phyloP scores from a whole-genome alignment of 2,888 invertebrate genomes.

The Campoplex nolae region DNA sequence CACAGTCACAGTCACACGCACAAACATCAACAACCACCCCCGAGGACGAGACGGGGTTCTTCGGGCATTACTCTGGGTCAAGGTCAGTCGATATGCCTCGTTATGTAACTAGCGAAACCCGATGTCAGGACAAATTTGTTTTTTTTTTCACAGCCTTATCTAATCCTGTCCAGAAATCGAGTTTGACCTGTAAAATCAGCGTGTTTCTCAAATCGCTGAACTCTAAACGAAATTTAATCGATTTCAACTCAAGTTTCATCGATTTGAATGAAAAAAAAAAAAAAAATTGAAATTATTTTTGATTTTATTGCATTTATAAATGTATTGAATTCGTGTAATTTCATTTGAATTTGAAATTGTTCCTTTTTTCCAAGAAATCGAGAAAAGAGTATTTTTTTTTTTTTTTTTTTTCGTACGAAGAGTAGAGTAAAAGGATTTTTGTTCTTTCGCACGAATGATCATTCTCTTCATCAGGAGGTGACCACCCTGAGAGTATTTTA shows the following conservation, averaged over 20 bases:
- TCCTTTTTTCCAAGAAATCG: no score
- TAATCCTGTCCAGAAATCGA: background rate
- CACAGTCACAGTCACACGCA: conserved; percentile 83
- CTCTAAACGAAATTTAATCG: background rate
- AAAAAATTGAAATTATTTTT: no score
- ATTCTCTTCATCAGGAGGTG: conserved; percentile 79
- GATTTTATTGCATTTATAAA: background rate
- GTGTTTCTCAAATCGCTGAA: background rate
- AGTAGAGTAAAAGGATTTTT: background rate
- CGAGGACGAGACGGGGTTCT: conserved; percentile 83
- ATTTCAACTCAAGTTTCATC: background rate
- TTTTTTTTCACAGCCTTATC: background rate
- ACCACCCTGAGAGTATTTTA: conserved; percentile 83
- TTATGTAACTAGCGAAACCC: background rate
- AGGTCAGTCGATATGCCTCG: conserved; percentile 74
- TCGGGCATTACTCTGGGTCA: conserved; percentile 83
- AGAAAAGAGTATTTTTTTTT: no score
- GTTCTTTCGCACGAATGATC: conserved; percentile 1
- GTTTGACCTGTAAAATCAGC: background rate
- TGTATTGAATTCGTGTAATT: no score
- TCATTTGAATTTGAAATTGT: background rate
- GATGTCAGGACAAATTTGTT: background rate
- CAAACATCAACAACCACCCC: conserved; percentile 81
- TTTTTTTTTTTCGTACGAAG: background rate
- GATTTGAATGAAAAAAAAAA: no score